Evolutionary conservation across 2,113 vertebrate genomes (phyloP), one percentile per base, ranked within the genome.

Genomic region (Peromyscus maniculatus): DNA sequence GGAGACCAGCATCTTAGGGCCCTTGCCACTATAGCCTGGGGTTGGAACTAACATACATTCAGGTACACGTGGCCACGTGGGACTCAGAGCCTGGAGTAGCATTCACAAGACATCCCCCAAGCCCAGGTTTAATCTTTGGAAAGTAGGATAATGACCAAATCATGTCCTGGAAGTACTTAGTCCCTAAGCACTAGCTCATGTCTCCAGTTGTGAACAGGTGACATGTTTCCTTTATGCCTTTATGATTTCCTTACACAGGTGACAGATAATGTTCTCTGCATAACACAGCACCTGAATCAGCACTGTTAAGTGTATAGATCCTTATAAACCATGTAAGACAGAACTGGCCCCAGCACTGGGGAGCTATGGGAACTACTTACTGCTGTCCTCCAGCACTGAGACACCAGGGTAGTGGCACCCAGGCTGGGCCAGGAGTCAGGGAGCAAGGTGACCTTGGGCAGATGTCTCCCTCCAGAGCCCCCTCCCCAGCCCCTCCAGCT

Each of bases 141-240:
- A 39, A 12, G 1, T 33, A 26, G 49, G 7, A 1, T 10, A 4
- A n/a, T 0, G 7, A 26, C 24, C 4, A 0, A 0, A 0, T 2
- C 2, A 3, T 3, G 1, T 55, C 0, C 39, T 62, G 36, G 39
- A 22, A 10, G 5, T 28, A 33, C 26, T 7, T 0, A 31, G 31
- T 94, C 8, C 22, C 24, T 2, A 3, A 28, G 46, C 7, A 0
- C 6, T 52, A 10, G 66, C 1, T 3, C 1, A 1, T 1, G 0
- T 3, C 8, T 10, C 26, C 12, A 39, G n/a, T 33, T 19, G 0
- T 0, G 0, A 16, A 74, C 17, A 24, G 7, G 57, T 2, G 8
- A 9, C 1, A 0, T 2, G 0, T 3, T 3, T 39, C 69, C n/a
- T 84, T 74, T 43, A 43, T 43, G 1, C 28, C 26, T n/a, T 17